Evolutionary conservation across 1,140 invertebrate species (phyloP).

Genomic region (Colletes gigas): DNA sequence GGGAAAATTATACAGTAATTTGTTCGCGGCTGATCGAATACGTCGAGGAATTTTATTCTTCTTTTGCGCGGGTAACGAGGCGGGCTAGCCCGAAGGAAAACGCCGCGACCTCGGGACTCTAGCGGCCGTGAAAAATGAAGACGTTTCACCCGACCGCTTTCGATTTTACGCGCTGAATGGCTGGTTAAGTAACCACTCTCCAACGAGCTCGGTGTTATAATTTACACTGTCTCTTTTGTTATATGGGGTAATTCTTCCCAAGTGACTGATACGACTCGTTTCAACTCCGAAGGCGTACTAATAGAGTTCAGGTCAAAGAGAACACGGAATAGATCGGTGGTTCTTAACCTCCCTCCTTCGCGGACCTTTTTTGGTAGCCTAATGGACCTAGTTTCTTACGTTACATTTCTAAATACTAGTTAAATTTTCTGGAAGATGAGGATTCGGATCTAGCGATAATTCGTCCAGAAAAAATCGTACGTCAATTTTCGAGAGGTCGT

Average conservation of each 20-base stretch:
- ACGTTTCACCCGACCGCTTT: slow-evolving; percentile 48
- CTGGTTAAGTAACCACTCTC: slow-evolving; percentile 33
- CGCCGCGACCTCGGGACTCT: slow-evolving; percentile 4
- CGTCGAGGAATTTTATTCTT: slow-evolving; percentile 43
- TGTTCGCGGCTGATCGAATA: slow-evolving; percentile 50
- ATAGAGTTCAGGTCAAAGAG: no score
- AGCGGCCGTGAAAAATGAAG: slow-evolving; percentile 44
- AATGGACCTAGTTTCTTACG: no score
- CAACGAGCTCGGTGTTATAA: slow-evolving; percentile 17
- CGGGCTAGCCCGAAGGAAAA: slow-evolving; percentile 20
- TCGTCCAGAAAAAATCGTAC: no score
- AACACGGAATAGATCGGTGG: no score
- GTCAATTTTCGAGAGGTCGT: no score
- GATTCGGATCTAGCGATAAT: no score
- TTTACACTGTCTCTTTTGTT: slow-evolving; percentile 32
- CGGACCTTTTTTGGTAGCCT: no score
- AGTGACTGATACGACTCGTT: neutral
- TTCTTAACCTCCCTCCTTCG: no score
- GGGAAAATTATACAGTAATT: slow-evolving; percentile 54
- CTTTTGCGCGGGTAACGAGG: slow-evolving; percentile 42
- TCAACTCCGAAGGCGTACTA: no score
- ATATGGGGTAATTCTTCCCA: neutral
- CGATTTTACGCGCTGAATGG: slow-evolving; percentile 44
- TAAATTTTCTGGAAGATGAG: no score
- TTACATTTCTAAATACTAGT: no score